Evolutionary conservation across 2,113 vertebrate species (phyloP).

Genomic region (Varanus salvator): DNA sequence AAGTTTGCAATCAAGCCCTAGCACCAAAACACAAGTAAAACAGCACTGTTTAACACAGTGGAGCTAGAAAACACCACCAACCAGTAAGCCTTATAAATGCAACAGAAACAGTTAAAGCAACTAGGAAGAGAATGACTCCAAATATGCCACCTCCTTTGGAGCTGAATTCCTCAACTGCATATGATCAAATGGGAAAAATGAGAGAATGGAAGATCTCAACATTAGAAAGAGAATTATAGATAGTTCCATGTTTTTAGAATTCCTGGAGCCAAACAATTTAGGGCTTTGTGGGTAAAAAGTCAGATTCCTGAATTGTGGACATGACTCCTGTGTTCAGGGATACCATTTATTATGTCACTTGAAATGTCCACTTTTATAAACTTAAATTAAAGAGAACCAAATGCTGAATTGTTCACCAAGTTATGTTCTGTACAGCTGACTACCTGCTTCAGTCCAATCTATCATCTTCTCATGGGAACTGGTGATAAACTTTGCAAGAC

Average conservation of each 20-base stretch:
- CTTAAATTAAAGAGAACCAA: background rate
- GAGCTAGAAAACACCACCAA: background rate
- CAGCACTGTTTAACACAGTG: background rate
- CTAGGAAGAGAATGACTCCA: background rate
- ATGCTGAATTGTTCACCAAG: background rate
- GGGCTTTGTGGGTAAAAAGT: background rate
- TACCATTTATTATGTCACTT: background rate
- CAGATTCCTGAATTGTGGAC: background rate
- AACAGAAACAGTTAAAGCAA: background rate
- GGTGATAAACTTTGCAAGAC: background rate
- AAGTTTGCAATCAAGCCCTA: background rate
- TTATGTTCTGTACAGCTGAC: background rate
- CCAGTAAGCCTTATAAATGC: background rate
- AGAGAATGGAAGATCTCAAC: background rate
- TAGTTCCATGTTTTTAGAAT: background rate
- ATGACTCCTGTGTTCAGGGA: background rate
- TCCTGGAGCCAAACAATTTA: background rate
- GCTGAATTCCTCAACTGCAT: background rate
- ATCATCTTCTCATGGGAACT: background rate
- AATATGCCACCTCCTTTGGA: background rate
- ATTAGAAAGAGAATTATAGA: background rate
- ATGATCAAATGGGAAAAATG: background rate
- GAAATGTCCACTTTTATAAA: background rate
- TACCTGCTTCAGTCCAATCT: background rate
- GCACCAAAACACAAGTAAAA: background rate